Conservation (phyloP, 2,113 vertebrate genomes). For the Uria aalge region DNA sequence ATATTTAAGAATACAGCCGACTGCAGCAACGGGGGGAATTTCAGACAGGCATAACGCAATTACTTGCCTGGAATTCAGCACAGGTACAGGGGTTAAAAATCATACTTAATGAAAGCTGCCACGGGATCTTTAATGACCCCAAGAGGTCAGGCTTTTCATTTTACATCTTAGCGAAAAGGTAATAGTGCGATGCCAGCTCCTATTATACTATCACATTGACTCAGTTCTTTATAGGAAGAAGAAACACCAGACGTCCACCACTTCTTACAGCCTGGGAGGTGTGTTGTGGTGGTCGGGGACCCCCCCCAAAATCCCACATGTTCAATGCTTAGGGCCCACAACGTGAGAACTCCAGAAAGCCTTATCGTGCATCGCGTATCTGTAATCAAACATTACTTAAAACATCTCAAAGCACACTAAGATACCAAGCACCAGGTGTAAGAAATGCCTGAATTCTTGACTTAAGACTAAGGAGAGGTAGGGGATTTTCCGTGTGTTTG, state of each 20-base stretch:
- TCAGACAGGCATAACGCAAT: background rate
- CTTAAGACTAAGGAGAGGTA: slow-evolving; percentile 51
- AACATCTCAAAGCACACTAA: background rate
- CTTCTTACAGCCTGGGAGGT: background rate
- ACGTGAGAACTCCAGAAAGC: background rate
- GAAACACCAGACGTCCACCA: background rate
- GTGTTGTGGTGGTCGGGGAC: background rate
- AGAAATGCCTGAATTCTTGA: slow-evolving; percentile 54
- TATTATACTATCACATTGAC: background rate
- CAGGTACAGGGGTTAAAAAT: slow-evolving; percentile 34
- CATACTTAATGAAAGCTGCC: slow-evolving; percentile 34
- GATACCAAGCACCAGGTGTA: background rate
- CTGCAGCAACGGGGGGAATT: background rate
- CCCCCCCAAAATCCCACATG: background rate
- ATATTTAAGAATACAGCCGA: background rate
- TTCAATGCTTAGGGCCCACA: background rate
- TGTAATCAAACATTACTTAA: background rate
- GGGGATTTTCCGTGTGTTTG: slow-evolving; percentile 48
- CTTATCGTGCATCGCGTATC: background rate
- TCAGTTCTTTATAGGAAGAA: background rate
- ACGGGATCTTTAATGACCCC: slow-evolving; percentile 5
- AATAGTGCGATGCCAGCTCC: background rate
- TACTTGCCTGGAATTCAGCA: background rate
- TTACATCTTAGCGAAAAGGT: background rate
- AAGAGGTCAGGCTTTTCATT: slow-evolving; percentile 28